Base-by-base conservation (phyloP, 2,888 invertebrate genomes). In the Philhelius pedissequus region DNA sequence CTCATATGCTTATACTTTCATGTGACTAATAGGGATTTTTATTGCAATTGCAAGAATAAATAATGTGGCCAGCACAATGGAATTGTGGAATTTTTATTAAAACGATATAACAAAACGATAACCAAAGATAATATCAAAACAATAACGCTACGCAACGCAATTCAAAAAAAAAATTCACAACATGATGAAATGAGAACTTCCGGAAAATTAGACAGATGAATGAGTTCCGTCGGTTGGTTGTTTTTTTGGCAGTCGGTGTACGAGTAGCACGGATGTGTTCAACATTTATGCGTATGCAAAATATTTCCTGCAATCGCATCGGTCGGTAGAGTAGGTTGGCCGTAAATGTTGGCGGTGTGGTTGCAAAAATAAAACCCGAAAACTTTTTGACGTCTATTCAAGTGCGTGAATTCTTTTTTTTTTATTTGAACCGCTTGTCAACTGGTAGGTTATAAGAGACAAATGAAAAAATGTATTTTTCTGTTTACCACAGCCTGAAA, bases 1-100 rank as follows among this genome's bases (percentile, higher is more conserved):
- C 84, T 70, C 80, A 80, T 71, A 75, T 60, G 84, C 70, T 75
- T 48, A 71, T 45, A 48, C 66, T 75, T 45, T 64, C 75, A 84
- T 76, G 80, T 80, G 84, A 84, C 84, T 84, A 84, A 84, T 84
- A 84, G 80, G 79, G 71, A 80, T 80, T 84, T 84, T 80, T 84
- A 84, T 84, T 84, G 80, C 84, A 84, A 84, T 84, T 80, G 80
- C 68, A 68, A 60, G 75, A 54, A 84, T 84, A 84, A 84, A 84
- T 84, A 84, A 80, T 84, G 80, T 54, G 68, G 71, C 84, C 78
- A 50, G 7, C 58, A 69, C 70, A 75, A 45, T 71, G 66, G 38
- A 58, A 66, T 56, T 79, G 78, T 66, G 83, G 84, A 84, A 84
- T 84, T 84, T 84, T 80, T 84, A 84, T 84, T 84, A 84, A 84